Base-by-base conservation (phyloP, 2,888 invertebrate species). In the Buathra laborator region DNA sequence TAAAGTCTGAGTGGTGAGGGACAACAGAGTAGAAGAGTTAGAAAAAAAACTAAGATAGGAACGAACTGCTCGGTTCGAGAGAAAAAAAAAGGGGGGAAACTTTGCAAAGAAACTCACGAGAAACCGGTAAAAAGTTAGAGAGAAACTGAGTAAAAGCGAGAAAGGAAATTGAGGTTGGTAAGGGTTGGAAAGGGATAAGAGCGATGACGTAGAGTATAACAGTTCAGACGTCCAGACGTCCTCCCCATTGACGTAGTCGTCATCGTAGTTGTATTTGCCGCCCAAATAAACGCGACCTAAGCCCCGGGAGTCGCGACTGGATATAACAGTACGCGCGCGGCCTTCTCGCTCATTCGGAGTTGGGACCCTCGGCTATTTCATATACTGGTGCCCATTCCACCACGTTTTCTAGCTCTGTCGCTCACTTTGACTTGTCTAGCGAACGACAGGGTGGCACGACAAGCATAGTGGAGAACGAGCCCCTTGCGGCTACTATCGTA, bases 401-500 rank as follows among this genome's bases (percentile, higher is more conserved):
- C 56, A 74, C 70, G 70, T 51, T 53, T 37, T 72, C 72, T 53
- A 24, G 70, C 68, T 62, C 66, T 24, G 53, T 72, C 84, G 71
- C 19, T 59, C 48, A 46, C 72, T 66, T 56, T 71, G 70, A 66
- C 66, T 37, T 53, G 37, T 62, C 78, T 14, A 10, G 70, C 19
- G 72, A 64, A 77, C 86, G 86, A 83, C 81, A 87, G 81, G 81
- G 83, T 85, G 85, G 87, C 89, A 88, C 86, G 87, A 86, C 87
- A 87, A 86, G 86, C 86, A 79, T 83, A 86, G 90, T 89, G 88
- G 90, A 89, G 89, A 92, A 93, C 92, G 92, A 91, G 91, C 91
- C 93, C 92, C 92, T 88, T 90, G 93, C 90, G 92, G 87, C 92
- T 87, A 91, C 92, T 93, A 93, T 92, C 93, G 92, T 93, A 94